Conservation (phyloP, 2,888 invertebrate genomes). For the Sarcophaga rosellei region DNA sequence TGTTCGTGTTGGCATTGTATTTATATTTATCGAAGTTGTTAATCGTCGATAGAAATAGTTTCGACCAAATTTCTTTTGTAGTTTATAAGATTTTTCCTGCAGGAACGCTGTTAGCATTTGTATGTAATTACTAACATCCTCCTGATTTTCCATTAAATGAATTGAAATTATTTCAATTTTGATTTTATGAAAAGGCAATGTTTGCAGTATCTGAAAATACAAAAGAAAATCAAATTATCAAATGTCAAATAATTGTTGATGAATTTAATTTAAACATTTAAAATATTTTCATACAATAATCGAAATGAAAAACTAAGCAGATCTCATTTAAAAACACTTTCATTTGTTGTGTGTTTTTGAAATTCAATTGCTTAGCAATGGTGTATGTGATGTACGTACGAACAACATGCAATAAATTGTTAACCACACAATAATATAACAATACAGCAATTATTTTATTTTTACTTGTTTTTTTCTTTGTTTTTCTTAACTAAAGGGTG, state of each 20-base stretch:
- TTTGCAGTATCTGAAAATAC: constrained; percentile 79
- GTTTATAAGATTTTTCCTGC: constrained; percentile 80
- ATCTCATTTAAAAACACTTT: constrained; percentile 51
- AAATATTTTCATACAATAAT: constrained; percentile 21
- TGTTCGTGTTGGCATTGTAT: constrained; percentile 76
- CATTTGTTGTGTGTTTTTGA: constrained; percentile 42
- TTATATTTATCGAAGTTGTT: constrained; percentile 74
- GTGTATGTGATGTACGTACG: too few relatives aligned
- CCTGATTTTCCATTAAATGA: constrained; percentile 80
- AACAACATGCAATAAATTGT: constrained; percentile 34
- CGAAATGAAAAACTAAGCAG: constrained; percentile 15
- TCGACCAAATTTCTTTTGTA: constrained; percentile 79
- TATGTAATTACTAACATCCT: constrained; percentile 77
- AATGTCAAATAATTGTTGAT: too few relatives aligned
- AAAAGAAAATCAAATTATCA: neutral
- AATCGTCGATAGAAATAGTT: constrained; percentile 80
- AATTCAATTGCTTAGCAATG: constrained; percentile 12
- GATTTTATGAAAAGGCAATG: constrained; percentile 80
- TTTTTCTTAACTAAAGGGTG: neutral
- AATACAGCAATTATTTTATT: neutral
- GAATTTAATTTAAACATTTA: constrained; percentile 1
- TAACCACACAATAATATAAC: neutral
- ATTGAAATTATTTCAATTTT: constrained; percentile 81
- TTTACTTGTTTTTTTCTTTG: neutral
- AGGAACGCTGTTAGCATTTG: constrained; percentile 80